Evolutionary conservation across 2,797 vertebrate species (phyloP).

Genomic region (Halcyon leucocephala): DNA sequence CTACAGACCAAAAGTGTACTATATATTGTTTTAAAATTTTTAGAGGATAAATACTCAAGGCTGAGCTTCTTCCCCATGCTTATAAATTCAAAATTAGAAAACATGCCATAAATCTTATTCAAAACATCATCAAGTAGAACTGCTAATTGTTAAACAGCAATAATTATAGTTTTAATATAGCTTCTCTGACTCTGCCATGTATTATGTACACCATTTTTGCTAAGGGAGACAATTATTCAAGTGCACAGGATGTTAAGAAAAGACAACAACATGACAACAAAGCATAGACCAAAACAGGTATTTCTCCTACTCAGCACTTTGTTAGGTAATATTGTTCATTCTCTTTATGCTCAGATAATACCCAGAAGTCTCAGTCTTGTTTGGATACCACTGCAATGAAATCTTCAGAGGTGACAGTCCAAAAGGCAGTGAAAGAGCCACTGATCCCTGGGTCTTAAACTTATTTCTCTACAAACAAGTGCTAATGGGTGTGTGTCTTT

Average conservation of each 20-base stretch:
- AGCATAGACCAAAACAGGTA: background rate
- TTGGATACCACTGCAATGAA: background rate
- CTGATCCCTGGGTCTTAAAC: background rate
- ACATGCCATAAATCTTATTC: conserved; percentile 31
- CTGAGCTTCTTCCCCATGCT: background rate
- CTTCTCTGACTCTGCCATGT: background rate
- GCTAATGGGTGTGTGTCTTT: background rate
- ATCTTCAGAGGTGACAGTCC: background rate
- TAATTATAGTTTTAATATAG: conserved; percentile 51
- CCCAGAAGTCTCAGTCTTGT: background rate
- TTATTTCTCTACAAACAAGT: background rate
- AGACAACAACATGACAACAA: background rate
- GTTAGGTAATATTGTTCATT: background rate
- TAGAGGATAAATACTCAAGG: conserved; percentile 10
- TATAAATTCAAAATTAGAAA: conserved; percentile 28
- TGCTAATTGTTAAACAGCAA: conserved; percentile 42
- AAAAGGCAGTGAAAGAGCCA: background rate
- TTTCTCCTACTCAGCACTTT: background rate
- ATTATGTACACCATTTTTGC: background rate
- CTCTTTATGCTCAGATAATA: background rate
- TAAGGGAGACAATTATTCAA: conserved; percentile 1
- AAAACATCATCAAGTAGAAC: conserved; percentile 42
- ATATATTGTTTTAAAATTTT: conserved; percentile 1
- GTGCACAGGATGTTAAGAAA: background rate
- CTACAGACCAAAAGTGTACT: background rate